Evolutionary conservation across 2,888 invertebrate genomes (phyloP), one percentile per base, ranked within the genome.

Genomic region (Orchesella flavescens): DNA sequence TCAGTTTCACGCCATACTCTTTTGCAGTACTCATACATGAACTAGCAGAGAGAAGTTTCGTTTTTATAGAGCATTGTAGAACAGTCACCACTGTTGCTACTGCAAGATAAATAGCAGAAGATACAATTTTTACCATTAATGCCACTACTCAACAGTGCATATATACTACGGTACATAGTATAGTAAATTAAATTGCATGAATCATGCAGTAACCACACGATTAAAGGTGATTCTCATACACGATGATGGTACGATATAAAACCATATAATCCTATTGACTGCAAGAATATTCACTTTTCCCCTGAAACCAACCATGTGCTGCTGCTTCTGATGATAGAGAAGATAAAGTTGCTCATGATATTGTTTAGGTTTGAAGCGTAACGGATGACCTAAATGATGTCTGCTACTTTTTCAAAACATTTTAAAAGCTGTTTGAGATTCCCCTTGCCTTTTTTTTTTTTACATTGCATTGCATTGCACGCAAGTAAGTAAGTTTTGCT

Each of bases 311-410:
- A 66, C 73, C 24, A 80, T 65, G 65, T 57, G 75, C 69, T 76
- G 74, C 24, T 34, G 34, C 34, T 34, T 4, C 49, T 59, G 46
- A 65, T 65, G 55, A 66, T 72, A 65, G 43, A 43, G n/a, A 80
- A 73, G 69, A 61, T 76, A 74, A 55, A 66, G 23, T 19, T 65
- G 59, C 10, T 63, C 24, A 53, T 72, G 77, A 83, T 83, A 72
- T 59, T 83, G 83, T 83, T 77, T 83, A 83, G 57, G 77, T 83
- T 65, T 49, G 72, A 80, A 85, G 82, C 85, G 85, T 85, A 85
- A 83, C 85, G 85, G 83, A 83, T 85, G 85, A 85, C 85, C 85
- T 80, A 83, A 83, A 85, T 85, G 83, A 65, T 76, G 82, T 75
- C 77, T 76, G 83, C 55, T 61, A 65, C 57, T 46, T 72, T 61